A percentile compares a stretch with the other conserved stretches of the same genome.
Conservation (phyloP, 2,888 invertebrate species). For the Oscheius sp. region DNA sequence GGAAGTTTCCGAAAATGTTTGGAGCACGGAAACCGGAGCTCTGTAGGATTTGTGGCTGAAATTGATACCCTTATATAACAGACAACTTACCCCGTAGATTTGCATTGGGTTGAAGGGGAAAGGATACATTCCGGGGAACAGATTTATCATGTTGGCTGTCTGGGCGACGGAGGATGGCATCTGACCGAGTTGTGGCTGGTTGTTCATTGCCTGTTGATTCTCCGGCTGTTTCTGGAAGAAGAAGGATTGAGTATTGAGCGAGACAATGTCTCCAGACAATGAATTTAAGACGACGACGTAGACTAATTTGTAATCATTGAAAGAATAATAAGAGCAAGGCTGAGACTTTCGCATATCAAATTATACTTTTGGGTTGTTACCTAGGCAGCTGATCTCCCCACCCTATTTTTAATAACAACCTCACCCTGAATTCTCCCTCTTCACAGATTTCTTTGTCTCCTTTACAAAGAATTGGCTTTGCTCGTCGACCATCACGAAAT, state of each 20-base stretch:
- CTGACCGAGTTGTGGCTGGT: background rate
- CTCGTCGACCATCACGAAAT: constrained; percentile 25
- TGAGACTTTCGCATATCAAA: too few species aligned
- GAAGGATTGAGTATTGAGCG: too few species aligned
- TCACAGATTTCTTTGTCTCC: background rate
- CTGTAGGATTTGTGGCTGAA: background rate
- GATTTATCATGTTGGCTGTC: background rate
- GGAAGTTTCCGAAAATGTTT: background rate
- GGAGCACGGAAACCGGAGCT: constrained; percentile 12
- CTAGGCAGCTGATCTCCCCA: too few species aligned
- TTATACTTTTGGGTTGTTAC: too few species aligned
- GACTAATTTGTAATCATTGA: too few species aligned
- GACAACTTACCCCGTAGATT: background rate
- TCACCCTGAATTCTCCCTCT: constrained; percentile 4
- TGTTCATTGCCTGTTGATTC: background rate
- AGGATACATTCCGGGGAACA: background rate
- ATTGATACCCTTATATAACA: background rate
- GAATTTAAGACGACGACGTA: too few species aligned
- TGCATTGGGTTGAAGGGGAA: background rate
- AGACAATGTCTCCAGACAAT: too few species aligned
- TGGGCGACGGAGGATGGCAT: background rate
- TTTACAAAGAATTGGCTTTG: constrained; percentile 1
- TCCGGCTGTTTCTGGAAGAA: background rate
- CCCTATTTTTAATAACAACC: too few species aligned
- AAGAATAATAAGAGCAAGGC: too few species aligned